A percentile compares a stretch with the other conserved stretches of the same genome.
Evolutionary conservation across 2,113 vertebrate genomes (phyloP).

Genomic region (Psophia crepitans): DNA sequence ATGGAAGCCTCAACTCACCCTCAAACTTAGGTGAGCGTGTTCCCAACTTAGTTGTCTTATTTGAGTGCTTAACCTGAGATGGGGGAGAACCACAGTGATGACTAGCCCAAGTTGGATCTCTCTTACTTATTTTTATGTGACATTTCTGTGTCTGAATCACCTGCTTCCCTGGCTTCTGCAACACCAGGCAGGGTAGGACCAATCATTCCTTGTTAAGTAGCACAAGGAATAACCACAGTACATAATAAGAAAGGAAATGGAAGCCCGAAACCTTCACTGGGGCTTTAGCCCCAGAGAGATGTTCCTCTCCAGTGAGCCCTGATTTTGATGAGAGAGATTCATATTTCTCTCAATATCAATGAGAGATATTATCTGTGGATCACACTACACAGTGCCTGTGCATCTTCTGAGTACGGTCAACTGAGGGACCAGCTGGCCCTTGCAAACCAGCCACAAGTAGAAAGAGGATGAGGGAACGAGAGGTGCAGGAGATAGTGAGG

Average conservation of each 20-base stretch:
- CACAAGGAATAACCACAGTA: not conserved
- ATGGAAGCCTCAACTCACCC: not conserved
- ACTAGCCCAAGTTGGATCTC: not conserved
- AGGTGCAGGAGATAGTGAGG: not conserved
- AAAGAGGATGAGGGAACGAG: not conserved
- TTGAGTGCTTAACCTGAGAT: not conserved
- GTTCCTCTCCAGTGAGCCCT: not conserved
- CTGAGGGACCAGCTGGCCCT: not conserved
- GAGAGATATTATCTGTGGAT: not conserved
- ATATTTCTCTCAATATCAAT: not conserved
- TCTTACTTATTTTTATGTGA: not conserved
- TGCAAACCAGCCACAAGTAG: not conserved
- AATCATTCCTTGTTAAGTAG: not conserved
- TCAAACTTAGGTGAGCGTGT: not conserved
- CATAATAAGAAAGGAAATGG: not conserved
- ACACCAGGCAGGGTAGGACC: not conserved
- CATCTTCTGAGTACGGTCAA: not conserved
- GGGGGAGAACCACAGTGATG: not conserved
- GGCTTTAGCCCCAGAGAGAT: not conserved
- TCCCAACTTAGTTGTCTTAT: not conserved
- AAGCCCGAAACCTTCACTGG: not conserved
- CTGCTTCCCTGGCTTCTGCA: not conserved
- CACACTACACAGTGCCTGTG: not conserved
- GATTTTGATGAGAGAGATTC: not conserved
- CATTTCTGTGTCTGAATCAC: not conserved